Evolutionary conservation across 2,797 vertebrate species (phyloP).

Genomic region (Poecilia gillii): DNA sequence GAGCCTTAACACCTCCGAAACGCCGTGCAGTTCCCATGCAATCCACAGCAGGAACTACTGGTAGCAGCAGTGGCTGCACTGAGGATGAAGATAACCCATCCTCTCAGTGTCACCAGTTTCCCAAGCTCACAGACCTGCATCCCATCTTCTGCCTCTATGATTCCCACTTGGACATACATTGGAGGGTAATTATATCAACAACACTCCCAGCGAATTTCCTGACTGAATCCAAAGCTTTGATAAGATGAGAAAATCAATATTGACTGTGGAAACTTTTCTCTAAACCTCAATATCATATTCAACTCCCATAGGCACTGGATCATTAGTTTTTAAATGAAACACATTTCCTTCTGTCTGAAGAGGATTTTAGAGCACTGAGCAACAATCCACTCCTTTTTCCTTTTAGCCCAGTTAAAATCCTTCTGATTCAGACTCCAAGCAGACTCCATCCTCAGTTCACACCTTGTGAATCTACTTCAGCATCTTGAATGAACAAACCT

Average conservation of each 20-base stretch:
- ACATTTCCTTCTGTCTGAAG: not conserved
- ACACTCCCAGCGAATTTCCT: not conserved
- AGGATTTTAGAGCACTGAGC: not conserved
- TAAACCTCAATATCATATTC: not conserved
- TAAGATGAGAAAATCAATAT: not conserved
- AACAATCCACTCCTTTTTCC: not conserved
- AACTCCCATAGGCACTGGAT: not conserved
- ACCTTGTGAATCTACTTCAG: not conserved
- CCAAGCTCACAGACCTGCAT: conserved; percentile 25
- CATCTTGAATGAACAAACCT: not conserved
- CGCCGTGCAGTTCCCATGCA: conserved; percentile 29
- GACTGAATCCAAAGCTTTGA: not conserved
- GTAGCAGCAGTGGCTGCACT: not conserved
- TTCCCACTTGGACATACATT: conserved; percentile 52
- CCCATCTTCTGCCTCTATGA: conserved; percentile 22
- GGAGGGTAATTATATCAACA: conserved; percentile 60
- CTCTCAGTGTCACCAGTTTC: conserved; percentile 41
- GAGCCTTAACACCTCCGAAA: conserved; percentile 24
- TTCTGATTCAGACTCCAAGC: not conserved
- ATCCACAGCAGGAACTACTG: not conserved
- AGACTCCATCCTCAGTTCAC: not conserved
- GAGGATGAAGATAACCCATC: conserved; percentile 46
- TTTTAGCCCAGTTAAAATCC: not conserved
- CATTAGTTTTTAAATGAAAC: not conserved
- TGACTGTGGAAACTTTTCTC: not conserved